Conservation (phyloP, 1,140 invertebrate species). For the Drosophila ogumai region DNA sequence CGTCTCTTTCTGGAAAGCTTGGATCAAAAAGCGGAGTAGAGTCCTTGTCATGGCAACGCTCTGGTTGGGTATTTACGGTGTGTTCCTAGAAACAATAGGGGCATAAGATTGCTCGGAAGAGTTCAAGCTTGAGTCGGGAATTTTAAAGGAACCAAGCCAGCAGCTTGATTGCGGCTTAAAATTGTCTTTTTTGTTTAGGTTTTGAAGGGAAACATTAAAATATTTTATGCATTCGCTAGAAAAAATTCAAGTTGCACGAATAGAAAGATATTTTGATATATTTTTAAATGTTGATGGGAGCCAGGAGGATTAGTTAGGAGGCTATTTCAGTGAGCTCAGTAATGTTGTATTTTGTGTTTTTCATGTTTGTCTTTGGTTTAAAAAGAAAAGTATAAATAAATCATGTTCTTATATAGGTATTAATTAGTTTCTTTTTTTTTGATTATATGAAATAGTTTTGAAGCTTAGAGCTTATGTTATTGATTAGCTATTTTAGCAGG, state of each 20-base stretch:
- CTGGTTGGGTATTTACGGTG: slow-evolving; percentile 10
- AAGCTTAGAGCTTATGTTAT: not conserved
- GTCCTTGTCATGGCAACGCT: slow-evolving; percentile 31
- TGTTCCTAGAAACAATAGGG: slow-evolving; percentile 9
- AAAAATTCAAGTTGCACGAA: not conserved
- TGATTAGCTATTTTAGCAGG: not conserved
- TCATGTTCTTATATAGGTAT: too few relatives aligned
- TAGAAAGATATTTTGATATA: not conserved
- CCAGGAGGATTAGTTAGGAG: not conserved
- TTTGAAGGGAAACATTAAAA: not conserved
- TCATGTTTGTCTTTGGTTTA: not conserved
- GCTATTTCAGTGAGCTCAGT: not conserved
- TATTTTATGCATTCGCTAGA: not conserved
- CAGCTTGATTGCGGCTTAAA: slow-evolving; percentile 19
- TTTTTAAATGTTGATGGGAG: not conserved
- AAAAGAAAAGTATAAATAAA: too few relatives aligned
- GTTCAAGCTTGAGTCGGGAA: slow-evolving; percentile 5
- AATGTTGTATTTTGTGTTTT: not conserved
- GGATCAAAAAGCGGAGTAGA: slow-evolving; percentile 16
- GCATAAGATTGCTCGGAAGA: slow-evolving; percentile 24
- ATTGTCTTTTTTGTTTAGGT: not conserved
- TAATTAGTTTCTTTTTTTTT: too few relatives aligned
- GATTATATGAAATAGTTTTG: not conserved
- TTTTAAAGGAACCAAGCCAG: not conserved
- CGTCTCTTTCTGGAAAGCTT: slow-evolving; percentile 16